Base-by-base conservation (phyloP, 2,113 vertebrate genomes). In the Xiphophorus hellerii region DNA sequence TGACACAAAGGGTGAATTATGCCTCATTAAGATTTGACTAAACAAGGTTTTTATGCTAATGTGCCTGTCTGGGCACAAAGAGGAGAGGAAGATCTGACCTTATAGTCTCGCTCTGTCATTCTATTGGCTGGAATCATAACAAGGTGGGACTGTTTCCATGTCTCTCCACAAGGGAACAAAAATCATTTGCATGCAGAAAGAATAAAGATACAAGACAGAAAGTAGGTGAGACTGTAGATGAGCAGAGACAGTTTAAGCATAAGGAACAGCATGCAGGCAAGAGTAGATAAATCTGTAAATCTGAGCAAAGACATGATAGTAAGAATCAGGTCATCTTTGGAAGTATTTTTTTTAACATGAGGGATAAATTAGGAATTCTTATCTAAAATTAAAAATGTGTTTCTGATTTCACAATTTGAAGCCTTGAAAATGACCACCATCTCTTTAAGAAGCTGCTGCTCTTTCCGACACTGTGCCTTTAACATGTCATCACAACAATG, bases 41-140 rank as follows among this genome's bases (percentile, higher is more conserved):
- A 84, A 78, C 61, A 67, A 66, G 75, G 33, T 71, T 78, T 79
- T 33, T 75, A 90, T 82, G 76, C 69, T 86, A 86, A 88, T 83
- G 2, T 66, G 44, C 51, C 62, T 62, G 63, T 76, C 66, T 5
- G 29, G 37, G 60, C 44, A 63, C 15, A 60, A 74, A 11, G 22
- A n/a, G 7, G 51, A 58, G 51, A 58, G 9, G 51, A 11, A 5
- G 2, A 25, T 58, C 20, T 58, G 51, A n/a, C 22, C 51, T 25
- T 15, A 25, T 9, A 25, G 51, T 54, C 51, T 58, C 51, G 7
- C 7, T 2, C 17, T 58, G 51, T 58, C 51, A 58, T 7, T 58
- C 51, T n/a, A 58, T 58, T 58, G 51, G 51, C 51, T n/a, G 5
- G 25, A 58, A 58, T n/a, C 25, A 58, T 58, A 58, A 58, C 22